Evolutionary conservation across 2,797 vertebrate genomes (phyloP).

Genomic region (Schizopygopsis pylzovi): DNA sequence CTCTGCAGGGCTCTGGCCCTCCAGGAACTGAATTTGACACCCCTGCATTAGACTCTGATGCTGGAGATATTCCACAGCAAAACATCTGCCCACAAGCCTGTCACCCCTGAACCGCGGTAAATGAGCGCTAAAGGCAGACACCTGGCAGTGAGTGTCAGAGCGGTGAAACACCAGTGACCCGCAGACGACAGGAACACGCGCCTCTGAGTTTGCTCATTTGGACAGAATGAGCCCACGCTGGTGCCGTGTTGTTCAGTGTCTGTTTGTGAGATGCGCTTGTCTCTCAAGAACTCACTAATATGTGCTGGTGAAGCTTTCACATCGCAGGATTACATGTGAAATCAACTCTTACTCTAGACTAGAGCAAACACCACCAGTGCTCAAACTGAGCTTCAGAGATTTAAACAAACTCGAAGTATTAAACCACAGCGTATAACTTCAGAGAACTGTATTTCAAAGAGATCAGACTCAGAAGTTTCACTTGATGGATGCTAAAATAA

Average conservation of each 20-base stretch:
- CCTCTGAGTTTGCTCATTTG: conserved; percentile 14
- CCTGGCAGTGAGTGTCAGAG: conserved; percentile 22
- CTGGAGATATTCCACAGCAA: background rate
- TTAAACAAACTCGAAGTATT: background rate
- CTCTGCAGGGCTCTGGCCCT: too few species aligned
- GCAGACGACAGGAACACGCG: background rate
- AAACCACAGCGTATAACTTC: background rate
- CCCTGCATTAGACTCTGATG: background rate
- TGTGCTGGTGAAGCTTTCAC: background rate
- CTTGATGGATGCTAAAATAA: background rate
- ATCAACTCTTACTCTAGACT: background rate
- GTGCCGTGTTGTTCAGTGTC: conserved; percentile 39
- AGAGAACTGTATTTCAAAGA: background rate
- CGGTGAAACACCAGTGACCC: conserved; percentile 21
- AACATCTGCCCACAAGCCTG: conserved; percentile 2
- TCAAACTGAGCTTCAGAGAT: background rate
- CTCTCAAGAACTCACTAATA: conserved; percentile 7
- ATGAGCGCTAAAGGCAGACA: conserved; percentile 7
- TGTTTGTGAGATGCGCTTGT: background rate
- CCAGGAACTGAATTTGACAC: too few species aligned
- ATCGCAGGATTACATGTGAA: background rate
- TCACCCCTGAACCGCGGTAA: background rate
- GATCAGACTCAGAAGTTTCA: background rate
- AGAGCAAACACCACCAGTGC: background rate
- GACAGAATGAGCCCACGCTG: conserved; percentile 45